A percentile compares a stretch with the other conserved stretches of the same genome.
Evolutionary conservation across 1,140 invertebrate species (phyloP).

Genomic region (Condylostylus longicornis): DNA sequence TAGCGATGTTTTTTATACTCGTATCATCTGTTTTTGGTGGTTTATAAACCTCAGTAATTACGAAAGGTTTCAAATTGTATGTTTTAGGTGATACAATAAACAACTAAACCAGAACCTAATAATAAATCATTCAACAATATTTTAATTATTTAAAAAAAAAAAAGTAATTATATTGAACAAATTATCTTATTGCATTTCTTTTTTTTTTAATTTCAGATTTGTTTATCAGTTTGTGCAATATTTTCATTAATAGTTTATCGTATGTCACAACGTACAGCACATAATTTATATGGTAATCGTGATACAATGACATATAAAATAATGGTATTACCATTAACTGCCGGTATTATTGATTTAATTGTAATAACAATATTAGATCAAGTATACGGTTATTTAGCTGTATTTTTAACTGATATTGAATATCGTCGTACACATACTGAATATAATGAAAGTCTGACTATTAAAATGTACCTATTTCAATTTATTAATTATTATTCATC

Average conservation of each 20-base stretch:
- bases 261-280: constrained; percentile 47
- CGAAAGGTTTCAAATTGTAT: too few relatives aligned
- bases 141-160: not conserved
- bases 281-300: constrained; percentile 38
- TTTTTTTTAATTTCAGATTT: constrained; percentile 36
- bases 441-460: constrained; percentile 67
- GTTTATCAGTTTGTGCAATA: constrained; percentile 56
- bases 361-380: constrained; percentile 38
- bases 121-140: not conserved
- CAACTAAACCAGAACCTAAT: not conserved
- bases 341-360: constrained; percentile 56
- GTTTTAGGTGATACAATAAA: too few relatives aligned
- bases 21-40: too few relatives aligned
- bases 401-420: constrained; percentile 55
- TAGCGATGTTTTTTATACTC: too few relatives aligned
- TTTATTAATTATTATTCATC: constrained; percentile 80
- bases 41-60: too few relatives aligned
- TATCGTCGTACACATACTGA: constrained; percentile 71
- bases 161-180: not conserved
- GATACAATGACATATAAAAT: constrained; percentile 41
- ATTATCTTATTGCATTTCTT: not conserved
- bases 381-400: constrained; percentile 36
- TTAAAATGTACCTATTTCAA: constrained; percentile 78
- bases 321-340: constrained; percentile 48
- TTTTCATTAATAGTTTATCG: constrained; percentile 60